Evolutionary conservation across 2,888 invertebrate species (phyloP).

Genomic region (Megamerina dolium): DNA sequence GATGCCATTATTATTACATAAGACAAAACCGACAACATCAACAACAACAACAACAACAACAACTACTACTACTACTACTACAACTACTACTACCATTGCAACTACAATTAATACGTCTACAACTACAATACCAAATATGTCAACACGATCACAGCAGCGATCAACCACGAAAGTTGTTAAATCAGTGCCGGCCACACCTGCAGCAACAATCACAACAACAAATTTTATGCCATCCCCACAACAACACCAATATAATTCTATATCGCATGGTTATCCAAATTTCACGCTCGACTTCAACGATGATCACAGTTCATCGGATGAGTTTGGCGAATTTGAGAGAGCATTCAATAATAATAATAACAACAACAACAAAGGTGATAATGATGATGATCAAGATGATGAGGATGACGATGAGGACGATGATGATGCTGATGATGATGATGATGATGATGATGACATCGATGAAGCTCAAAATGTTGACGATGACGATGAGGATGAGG

Average conservation of each 20-base stretch:
- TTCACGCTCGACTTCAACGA: slow-evolving; percentile 17
- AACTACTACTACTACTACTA: slow-evolving; percentile 2
- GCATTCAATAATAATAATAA: too few relatives aligned
- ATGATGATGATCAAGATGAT: slow-evolving; percentile 13
- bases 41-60: slow-evolving; percentile 12
- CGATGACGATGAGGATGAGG: slow-evolving; percentile 14
- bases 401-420: slow-evolving; percentile 9
- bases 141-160: too few relatives aligned
- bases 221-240: slow-evolving; percentile 29
- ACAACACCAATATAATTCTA: slow-evolving; percentile 25
- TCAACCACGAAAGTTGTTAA: slow-evolving; percentile 28
- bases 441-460: slow-evolving; percentile 20
- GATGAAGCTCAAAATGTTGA: slow-evolving; percentile 21
- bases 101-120: slow-evolving; percentile 3
- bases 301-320: too few relatives aligned
- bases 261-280: slow-evolving; percentile 23
- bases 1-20: slow-evolving; percentile 47
- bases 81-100: slow-evolving; percentile 6
- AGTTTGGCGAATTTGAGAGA: too few relatives aligned
- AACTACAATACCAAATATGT: slow-evolving; percentile 20
- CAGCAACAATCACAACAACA: slow-evolving; percentile 10
- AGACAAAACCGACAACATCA: slow-evolving; percentile 26
- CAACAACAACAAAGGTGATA: too few relatives aligned
- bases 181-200: too few relatives aligned
- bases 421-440: slow-evolving; percentile 6